Evolutionary conservation across 1,140 invertebrate genomes (phyloP), one percentile per base, ranked within the genome.

Genomic region (Sarcophaga bullata): DNA sequence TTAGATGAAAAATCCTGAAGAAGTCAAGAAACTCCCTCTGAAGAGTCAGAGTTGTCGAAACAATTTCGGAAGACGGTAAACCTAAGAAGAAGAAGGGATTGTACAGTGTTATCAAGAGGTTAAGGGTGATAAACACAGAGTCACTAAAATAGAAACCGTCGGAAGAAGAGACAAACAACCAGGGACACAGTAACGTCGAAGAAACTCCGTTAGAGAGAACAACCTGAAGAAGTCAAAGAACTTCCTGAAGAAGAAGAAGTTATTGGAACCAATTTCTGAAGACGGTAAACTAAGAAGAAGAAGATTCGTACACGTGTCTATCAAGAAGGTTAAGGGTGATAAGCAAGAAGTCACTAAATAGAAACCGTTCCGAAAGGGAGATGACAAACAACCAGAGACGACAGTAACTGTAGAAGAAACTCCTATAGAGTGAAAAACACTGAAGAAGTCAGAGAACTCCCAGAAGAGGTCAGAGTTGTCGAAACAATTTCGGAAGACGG

Each of bases 41-140:
- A 68, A 19, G 62, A 17, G 62, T 68, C 4, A 10, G 62, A 15
- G 62, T 68, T 19, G 6, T 68, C 17, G 62, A 68, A 68, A 68
- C 62, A 13, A 19, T 68, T 15, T 68, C 62, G 2, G 62, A 68
- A 68, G 62, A 68, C n/a, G 62, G 62, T 8, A 68, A 15, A 17
- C 62, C 62, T 15, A 68, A 13, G 11, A 68, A 68, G 62, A 68
- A 68, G 62, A 68, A 68, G n/a, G n/a, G 62, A 68, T 68, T n/a
- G 62, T n/a, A 68, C 62, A 17, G 62, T 68, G 62, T 68, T 3
- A 68, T 68, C n/a, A 68, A 68, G 62, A 68, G 62, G n/a, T 68
- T n/a, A 68, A 68, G 62, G 62, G 62, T 15, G 62, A 17, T 17
- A 68, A 68, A 17, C 62, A 68, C 4, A 8, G 10, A 68, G 62